A percentile compares a stretch with the other conserved stretches of the same genome.
Evolutionary conservation across 2,113 vertebrate species (phyloP).

Genomic region (Porphyrio hochstetteri): DNA sequence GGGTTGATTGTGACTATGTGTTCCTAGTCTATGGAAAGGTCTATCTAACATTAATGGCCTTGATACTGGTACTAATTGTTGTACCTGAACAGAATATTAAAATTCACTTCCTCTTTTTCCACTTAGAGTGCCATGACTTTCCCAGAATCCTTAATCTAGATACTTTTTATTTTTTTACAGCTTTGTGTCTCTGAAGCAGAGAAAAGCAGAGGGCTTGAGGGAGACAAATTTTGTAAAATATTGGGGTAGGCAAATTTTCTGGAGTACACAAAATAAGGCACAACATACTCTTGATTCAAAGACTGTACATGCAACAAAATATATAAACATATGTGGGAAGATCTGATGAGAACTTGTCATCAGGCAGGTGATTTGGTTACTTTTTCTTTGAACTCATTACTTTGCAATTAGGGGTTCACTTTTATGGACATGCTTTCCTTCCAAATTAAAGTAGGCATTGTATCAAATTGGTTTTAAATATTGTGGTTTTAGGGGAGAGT

Average conservation of each 20-base stretch:
- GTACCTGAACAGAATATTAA: background rate
- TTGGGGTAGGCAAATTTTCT: background rate
- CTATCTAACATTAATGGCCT: background rate
- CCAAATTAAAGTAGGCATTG: background rate
- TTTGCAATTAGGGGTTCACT: background rate
- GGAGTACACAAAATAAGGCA: background rate
- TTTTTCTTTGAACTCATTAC: background rate
- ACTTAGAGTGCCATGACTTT: background rate
- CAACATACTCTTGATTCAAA: background rate
- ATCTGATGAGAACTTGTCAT: background rate
- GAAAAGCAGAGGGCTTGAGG: background rate
- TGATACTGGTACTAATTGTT: background rate
- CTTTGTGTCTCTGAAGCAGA: background rate
- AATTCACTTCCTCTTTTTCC: background rate
- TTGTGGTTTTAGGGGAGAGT: background rate
- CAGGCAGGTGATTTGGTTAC: background rate
- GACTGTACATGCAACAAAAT: background rate
- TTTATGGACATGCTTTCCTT: background rate
- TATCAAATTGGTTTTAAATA: background rate
- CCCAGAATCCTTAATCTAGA: background rate
- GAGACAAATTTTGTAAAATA: background rate
- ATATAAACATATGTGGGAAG: background rate
- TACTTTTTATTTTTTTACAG: background rate
- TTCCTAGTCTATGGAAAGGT: background rate
- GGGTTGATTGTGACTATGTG: background rate